Percentiles rank a stretch among this genome's conserved stretches.
These are phyloP conservation scores for Apogon hyalosoma DNA, from an alignment of 2,797 vertebrate species.

Conservation along the genomic window DNA sequence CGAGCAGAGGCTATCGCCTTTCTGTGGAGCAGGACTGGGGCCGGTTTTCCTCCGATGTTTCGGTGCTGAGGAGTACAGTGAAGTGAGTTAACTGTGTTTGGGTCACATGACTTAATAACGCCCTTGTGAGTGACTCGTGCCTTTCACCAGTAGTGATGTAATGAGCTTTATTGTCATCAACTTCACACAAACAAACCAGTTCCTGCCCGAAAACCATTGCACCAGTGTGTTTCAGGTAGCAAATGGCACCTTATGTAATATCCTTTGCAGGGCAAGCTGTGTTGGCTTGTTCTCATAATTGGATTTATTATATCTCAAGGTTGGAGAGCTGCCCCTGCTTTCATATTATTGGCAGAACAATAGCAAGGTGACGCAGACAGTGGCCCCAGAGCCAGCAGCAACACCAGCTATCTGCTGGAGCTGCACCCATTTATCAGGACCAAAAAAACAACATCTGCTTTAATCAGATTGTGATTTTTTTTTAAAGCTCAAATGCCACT, in stretches of 20 bases:
- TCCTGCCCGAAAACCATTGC: not conserved
- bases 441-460: too few species aligned
- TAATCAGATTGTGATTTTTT: not conserved
- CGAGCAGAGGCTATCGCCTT: slow-evolving; percentile 45
- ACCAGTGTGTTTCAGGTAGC: not conserved
- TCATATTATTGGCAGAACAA: slow-evolving; percentile 15
- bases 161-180: not conserved
- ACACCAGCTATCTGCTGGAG: not conserved
- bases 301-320: slow-evolving; percentile 56
- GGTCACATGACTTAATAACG: slow-evolving; percentile 75
- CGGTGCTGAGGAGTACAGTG: not conserved
- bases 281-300: slow-evolving; percentile 56
- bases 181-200: not conserved
- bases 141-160: not conserved
- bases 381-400: not conserved
- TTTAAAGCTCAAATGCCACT: too few species aligned
- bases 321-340: slow-evolving; percentile 18
- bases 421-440: not conserved
- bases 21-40: not conserved
- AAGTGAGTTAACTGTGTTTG: slow-evolving; percentile 57
- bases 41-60: not conserved
- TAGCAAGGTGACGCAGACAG: slow-evolving; percentile 16
- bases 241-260: slow-evolving; percentile 32
- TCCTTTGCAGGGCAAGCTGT: slow-evolving; percentile 31
- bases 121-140: slow-evolving; percentile 80